These are phyloP conservation scores for Eidolon dupreanum DNA, from an alignment of 2,797 vertebrate genomes.

Conservation along the genomic window DNA sequence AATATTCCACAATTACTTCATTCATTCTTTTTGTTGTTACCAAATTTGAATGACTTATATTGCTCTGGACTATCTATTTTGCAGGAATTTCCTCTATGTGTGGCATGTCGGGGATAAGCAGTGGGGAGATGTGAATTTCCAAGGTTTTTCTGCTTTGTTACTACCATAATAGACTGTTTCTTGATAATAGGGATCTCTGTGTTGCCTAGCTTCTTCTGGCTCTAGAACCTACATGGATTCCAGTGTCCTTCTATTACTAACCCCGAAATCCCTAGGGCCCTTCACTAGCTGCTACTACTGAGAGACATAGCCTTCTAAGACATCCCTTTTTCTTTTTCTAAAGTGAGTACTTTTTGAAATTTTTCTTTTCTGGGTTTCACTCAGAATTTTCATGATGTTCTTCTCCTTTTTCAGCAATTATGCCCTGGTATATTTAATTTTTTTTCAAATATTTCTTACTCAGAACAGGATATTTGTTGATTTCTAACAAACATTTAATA, in stretches of 20 bases:
- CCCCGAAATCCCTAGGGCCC: background rate
- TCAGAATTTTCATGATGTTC: conserved; percentile 30
- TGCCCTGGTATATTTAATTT: background rate
- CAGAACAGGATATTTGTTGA: background rate
- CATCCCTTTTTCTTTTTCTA: background rate
- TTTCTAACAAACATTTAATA: background rate
- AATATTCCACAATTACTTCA: background rate
- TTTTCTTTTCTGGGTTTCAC: background rate
- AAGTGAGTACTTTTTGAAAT: background rate
- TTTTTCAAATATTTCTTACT: background rate
- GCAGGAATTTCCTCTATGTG: background rate
- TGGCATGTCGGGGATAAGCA: accelerated
- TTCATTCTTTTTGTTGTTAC: background rate
- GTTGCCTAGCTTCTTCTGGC: background rate
- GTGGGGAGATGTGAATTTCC: background rate
- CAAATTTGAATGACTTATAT: background rate
- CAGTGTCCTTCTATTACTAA: background rate
- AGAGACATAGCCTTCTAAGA: background rate
- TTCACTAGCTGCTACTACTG: background rate
- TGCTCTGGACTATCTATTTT: background rate
- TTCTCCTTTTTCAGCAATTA: background rate
- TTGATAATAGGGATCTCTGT: background rate
- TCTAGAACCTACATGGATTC: background rate
- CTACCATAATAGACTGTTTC: background rate
- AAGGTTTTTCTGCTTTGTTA: background rate